phyloP scores from a whole-genome alignment of 2,797 vertebrate genomes.

The Spinus pinus region DNA sequence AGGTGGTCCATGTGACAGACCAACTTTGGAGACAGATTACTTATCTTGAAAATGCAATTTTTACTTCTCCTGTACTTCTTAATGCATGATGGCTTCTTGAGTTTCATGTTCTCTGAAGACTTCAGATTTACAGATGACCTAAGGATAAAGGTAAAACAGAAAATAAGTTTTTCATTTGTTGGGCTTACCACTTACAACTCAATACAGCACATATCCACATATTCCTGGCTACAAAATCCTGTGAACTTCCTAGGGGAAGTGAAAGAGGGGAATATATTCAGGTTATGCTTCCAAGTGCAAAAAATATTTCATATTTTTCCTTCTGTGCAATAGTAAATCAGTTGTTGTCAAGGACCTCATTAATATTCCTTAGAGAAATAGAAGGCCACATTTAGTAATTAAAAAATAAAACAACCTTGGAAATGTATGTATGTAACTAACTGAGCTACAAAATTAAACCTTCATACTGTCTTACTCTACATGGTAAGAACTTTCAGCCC shows the following conservation, averaged over 20 bases:
- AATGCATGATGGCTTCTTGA: background rate
- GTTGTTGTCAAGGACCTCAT: slow-evolving; percentile 10
- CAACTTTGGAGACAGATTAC: background rate
- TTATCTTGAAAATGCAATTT: background rate
- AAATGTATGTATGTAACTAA: background rate
- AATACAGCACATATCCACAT: background rate
- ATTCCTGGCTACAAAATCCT: background rate
- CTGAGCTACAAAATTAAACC: background rate
- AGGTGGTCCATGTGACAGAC: background rate
- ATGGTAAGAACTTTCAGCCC: background rate
- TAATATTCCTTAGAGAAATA: slow-evolving; percentile 42
- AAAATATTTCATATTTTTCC: background rate
- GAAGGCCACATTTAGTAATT: slow-evolving; percentile 27
- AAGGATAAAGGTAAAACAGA: background rate
- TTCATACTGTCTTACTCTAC: background rate
- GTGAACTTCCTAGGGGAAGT: background rate
- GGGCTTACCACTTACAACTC: background rate
- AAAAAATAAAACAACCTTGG: background rate
- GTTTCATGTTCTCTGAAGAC: background rate
- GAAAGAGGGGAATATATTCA: background rate
- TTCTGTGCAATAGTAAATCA: background rate
- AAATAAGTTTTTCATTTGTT: background rate
- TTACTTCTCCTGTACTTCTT: background rate
- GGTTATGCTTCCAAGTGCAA: background rate
- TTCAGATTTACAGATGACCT: background rate